phyloP scores from a whole-genome alignment of 2,797 vertebrate genomes.

The Alectoris magna region DNA sequence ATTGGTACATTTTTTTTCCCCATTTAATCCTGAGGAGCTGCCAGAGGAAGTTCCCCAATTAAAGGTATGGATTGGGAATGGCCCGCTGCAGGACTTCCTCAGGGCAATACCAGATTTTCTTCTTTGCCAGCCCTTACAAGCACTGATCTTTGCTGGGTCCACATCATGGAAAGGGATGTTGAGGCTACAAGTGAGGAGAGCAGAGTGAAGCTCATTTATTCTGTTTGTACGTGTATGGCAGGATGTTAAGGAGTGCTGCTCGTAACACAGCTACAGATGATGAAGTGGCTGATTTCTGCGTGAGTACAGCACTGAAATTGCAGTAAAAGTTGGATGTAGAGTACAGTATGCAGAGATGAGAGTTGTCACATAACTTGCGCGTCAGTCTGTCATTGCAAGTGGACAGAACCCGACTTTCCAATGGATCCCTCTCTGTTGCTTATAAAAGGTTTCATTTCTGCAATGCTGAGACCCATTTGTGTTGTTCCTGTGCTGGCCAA shows the following conservation, averaged over 20 bases:
- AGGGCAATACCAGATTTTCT: not conserved
- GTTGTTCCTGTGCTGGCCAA: accelerated
- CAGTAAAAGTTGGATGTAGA: accelerated
- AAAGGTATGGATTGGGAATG: not conserved
- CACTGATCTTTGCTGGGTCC: accelerated
- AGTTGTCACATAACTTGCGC: accelerated
- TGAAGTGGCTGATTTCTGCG: accelerated
- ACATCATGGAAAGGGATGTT: accelerated
- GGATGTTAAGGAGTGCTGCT: not conserved
- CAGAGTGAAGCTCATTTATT: not conserved
- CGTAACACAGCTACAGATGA: not conserved
- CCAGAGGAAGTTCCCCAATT: accelerated
- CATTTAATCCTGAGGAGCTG: not conserved
- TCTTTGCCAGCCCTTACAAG: not conserved
- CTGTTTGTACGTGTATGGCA: not conserved
- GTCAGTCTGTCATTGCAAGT: not conserved
- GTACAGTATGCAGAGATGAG: not conserved
- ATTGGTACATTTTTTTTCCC: not conserved
- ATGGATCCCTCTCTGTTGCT: not conserved
- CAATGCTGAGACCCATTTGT: not conserved
- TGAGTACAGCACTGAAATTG: accelerated
- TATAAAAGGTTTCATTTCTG: not conserved
- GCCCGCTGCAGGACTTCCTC: not conserved
- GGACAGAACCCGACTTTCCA: accelerated
- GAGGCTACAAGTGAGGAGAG: not conserved